Evolutionary conservation across 2,113 vertebrate genomes (phyloP).

Genomic region (Tachuris rubrigastra): DNA sequence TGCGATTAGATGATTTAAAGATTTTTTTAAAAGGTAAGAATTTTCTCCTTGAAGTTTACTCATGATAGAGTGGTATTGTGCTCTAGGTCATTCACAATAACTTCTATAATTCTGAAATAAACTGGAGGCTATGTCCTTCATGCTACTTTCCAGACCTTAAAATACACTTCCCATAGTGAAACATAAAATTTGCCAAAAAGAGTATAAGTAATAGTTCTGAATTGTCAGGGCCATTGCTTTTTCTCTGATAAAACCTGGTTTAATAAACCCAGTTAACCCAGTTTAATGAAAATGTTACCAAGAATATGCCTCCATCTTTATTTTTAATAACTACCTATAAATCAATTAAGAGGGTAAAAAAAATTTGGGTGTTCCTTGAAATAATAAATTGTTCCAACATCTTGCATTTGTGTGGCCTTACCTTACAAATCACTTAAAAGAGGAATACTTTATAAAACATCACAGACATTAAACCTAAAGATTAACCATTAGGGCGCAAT

Average conservation of each 20-base stretch:
- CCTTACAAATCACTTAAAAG: neutral
- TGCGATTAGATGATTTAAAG: neutral
- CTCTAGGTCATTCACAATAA: neutral
- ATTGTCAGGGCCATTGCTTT: neutral
- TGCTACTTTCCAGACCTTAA: neutral
- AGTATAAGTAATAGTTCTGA: neutral
- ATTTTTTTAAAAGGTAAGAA: neutral
- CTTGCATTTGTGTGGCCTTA: neutral
- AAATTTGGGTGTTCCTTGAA: neutral
- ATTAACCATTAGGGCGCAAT: constrained; percentile 25
- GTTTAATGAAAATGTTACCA: neutral
- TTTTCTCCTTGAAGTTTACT: neutral
- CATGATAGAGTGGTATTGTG: neutral
- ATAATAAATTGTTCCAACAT: neutral
- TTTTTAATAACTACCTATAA: neutral
- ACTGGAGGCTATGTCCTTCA: neutral
- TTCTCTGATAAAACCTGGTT: neutral
- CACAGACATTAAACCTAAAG: neutral
- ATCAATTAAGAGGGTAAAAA: neutral
- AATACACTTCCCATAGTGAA: neutral
- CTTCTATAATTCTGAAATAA: neutral
- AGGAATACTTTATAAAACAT: neutral
- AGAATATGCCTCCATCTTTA: neutral
- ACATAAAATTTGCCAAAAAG: neutral
- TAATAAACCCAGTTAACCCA: too few species aligned